phyloP scores from a whole-genome alignment of 2,113 vertebrate species.

The Paramormyrops kingsleyae region DNA sequence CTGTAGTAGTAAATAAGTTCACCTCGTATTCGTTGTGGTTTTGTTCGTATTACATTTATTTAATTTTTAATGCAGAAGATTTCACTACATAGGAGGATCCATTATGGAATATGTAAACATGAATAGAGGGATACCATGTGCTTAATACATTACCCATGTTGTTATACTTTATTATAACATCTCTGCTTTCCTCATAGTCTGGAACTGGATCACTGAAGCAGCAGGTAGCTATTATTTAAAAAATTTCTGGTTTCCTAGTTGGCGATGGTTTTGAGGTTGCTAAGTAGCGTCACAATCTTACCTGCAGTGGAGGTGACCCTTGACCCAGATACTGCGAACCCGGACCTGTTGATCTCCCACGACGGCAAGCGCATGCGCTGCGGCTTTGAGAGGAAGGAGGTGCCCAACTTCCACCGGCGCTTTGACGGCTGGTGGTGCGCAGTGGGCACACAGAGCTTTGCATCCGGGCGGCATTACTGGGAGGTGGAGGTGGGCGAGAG shows the following conservation, averaged over 20 bases:
- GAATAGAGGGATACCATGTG: neutral
- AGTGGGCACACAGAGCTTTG: constrained; percentile 45
- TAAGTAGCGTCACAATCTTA: neutral
- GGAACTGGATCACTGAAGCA: constrained; percentile 65
- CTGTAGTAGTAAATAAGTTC: neutral
- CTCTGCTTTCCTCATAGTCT: constrained; percentile 44
- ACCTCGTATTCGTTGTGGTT: neutral
- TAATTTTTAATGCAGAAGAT: neutral
- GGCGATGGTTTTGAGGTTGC: neutral
- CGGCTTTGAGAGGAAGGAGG: constrained; percentile 55
- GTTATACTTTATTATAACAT: neutral
- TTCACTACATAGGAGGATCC: neutral
- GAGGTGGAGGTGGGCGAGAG: constrained; percentile 72
- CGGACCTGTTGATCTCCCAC: constrained; percentile 62
- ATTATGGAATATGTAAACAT: neutral
- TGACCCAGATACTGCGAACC: constrained; percentile 56
- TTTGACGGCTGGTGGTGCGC: constrained; percentile 63
- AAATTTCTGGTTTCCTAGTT: neutral
- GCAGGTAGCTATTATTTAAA: constrained; percentile 44
- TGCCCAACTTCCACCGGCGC: constrained; percentile 32
- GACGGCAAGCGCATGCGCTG: constrained; percentile 74
- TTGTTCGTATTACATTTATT: neutral
- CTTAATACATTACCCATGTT: neutral
- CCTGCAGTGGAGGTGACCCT: constrained; percentile 69
- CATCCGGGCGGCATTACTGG: constrained; percentile 66